These are phyloP conservation scores for Quadriops clusia DNA, from an alignment of 2,888 invertebrate genomes.

Conservation along the genomic window DNA sequence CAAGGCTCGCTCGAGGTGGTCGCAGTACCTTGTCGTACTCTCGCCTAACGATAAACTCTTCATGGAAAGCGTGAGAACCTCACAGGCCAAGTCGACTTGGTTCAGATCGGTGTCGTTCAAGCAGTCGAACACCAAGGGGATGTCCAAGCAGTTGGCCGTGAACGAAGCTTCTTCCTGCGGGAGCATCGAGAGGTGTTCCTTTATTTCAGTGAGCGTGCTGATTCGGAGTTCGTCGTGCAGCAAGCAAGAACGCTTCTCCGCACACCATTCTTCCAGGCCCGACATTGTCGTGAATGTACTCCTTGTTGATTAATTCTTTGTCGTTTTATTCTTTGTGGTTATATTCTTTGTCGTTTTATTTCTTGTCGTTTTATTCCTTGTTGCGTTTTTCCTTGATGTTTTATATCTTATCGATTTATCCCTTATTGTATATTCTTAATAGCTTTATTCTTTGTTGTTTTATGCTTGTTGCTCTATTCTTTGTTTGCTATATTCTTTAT, in stretches of 20 bases:
- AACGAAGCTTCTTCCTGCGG: constrained; percentile 33
- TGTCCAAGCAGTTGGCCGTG: constrained; percentile 37
- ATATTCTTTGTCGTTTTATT: too few species aligned
- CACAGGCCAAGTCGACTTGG: constrained; percentile 50
- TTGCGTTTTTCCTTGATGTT: too few species aligned
- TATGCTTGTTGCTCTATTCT: too few species aligned
- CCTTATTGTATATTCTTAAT: too few species aligned
- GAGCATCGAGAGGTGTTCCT: constrained; percentile 33
- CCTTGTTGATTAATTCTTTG: too few species aligned
- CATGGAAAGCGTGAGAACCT: constrained; percentile 53
- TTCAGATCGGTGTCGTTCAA: constrained; percentile 43
- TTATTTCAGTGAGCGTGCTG: constrained; percentile 37
- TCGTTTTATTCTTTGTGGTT: too few species aligned
- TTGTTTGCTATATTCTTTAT: too few species aligned
- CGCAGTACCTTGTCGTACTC: constrained; percentile 46
- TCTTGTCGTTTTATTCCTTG: too few species aligned
- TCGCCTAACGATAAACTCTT: constrained; percentile 49
- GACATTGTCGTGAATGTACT: constrained; percentile 25
- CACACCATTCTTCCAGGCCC: constrained; percentile 38
- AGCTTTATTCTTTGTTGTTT: too few species aligned
- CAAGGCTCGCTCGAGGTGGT: constrained; percentile 48
- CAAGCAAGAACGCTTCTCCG: constrained; percentile 36
- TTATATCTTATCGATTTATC: too few species aligned
- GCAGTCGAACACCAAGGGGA: constrained; percentile 52
- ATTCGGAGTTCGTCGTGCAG: constrained; percentile 36